Base-by-base conservation (phyloP, 2,797 vertebrate genomes). In the Rhynchonycteris naso region DNA sequence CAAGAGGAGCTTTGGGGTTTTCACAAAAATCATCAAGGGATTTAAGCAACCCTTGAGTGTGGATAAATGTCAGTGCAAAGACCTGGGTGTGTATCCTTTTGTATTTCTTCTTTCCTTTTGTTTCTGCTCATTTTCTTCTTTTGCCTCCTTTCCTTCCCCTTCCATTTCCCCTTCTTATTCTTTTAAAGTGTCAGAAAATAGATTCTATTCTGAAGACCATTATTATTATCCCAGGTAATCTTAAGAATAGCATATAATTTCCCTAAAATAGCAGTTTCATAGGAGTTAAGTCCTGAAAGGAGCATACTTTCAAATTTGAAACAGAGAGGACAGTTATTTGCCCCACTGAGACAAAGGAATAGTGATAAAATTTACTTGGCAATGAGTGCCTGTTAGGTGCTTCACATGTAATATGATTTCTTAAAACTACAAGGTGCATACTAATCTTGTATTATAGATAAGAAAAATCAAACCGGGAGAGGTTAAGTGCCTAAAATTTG, bases 101-200 rank as follows among this genome's bases (percentile, higher is more conserved):
- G 15, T 38, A 58, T 58, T 68, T 71, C 72, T 68, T 76, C 35
- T 91, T 56, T 74, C 35, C 13, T 43, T 61, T 69, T 86, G 68
- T 47, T 86, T 66, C 38, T 75, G 35, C 75, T 94, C 6, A 58
- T 86, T 95, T 86, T 35, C 21, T 83, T 75, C 71, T 84, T 84
- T 93, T 35, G 81, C 54, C 7, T 68, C 21, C 3, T 54, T 47
- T 12, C 10, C 26, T 63, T 16, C 33, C 35, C 3, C 15, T 30
- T 80, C 65, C 28, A 65, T 19, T 65, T 38, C 19, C 4, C 4
- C 14, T 7, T 4, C 35, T 38, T 43, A 16, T 38, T 24, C 50
- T 68, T 58, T 90, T 74, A 88, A 18, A 58, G 47, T 18, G 18
- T 66, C 54, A 12, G 68, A 81, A 76, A 26, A 68, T 52, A 63